A percentile compares a stretch with the other conserved stretches of the same genome.
Evolutionary conservation across 1,140 invertebrate genomes (phyloP).

Genomic region (Acyrthosiphon pisum): DNA sequence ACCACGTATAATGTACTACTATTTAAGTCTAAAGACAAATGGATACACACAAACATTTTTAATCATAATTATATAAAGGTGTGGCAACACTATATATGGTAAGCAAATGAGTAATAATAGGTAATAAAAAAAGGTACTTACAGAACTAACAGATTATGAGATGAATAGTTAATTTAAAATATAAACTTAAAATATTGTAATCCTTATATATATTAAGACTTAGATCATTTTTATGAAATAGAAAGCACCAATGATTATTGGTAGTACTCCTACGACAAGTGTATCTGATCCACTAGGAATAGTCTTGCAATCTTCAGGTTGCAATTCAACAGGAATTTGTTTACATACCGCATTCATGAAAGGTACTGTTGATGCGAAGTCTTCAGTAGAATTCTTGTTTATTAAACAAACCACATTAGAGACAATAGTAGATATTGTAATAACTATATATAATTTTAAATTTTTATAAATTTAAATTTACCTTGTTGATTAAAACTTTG

Average conservation of each 20-base stretch:
- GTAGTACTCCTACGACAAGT: neutral
- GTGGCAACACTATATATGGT: neutral
- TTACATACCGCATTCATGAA: neutral
- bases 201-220: neutral
- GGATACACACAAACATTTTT: neutral
- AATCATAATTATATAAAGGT: neutral
- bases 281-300: neutral
- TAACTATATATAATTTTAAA: too few species aligned
- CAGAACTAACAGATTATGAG: slow-evolving; percentile 37
- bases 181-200: slow-evolving; percentile 2
- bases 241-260: neutral
- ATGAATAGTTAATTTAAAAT: slow-evolving; percentile 4
- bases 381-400: neutral
- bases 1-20: neutral
- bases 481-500: neutral
- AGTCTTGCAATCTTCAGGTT: neutral
- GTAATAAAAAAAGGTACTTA: slow-evolving; percentile 29
- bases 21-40: slow-evolving; percentile 20
- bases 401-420: neutral
- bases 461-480: neutral
- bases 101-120: slow-evolving; percentile 17
- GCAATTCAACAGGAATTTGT: neutral
- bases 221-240: slow-evolving; percentile 37
- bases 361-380: neutral
- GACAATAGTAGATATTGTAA: neutral